Conservation (phyloP, 2,888 invertebrate species). For the Acanthopleura granulata region DNA sequence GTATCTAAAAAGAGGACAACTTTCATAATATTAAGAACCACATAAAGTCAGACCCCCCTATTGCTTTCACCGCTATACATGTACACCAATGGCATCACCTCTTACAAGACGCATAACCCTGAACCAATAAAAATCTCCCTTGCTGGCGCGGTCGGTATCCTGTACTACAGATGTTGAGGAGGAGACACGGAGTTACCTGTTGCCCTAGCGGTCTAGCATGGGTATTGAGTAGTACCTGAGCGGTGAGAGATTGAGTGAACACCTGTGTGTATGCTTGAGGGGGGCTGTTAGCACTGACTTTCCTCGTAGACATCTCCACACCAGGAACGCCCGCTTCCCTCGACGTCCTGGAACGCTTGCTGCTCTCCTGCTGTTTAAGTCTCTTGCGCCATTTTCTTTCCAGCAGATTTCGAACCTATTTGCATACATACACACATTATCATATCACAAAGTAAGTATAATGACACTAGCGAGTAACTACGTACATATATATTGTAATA, state of each 20-base stretch:
- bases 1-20: no score
- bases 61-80: no score
- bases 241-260: background rate
- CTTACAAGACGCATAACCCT: no score
- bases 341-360: background rate
- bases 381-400: slow-evolving; percentile 18
- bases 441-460: background rate
- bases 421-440: background rate
- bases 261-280: slow-evolving; percentile 1
- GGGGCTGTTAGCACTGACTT: background rate
- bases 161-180: no score
- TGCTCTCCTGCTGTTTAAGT: background rate
- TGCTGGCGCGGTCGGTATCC: no score
- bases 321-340: background rate
- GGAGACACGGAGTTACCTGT: no score
- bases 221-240: background rate
- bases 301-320: background rate
- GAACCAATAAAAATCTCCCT: no score
- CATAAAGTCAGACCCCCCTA: no score
- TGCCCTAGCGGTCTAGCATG: no score
- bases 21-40: no score
- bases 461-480: no score
- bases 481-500: background rate
- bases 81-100: no score
- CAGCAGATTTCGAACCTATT: slow-evolving; percentile 14